Conservation (phyloP, 1,140 invertebrate genomes). For the Drosophila lacteicornis region DNA sequence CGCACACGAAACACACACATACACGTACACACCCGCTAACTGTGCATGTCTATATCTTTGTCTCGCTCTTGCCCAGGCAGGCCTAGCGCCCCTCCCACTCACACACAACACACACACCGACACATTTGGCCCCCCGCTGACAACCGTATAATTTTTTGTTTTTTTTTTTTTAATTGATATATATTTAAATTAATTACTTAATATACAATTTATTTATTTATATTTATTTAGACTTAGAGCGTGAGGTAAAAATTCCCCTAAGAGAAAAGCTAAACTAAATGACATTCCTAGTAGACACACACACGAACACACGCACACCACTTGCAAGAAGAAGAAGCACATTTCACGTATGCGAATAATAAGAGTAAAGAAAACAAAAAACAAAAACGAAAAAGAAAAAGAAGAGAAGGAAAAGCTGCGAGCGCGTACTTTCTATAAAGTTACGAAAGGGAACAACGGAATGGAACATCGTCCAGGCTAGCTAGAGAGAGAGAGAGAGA, state of each 20-base stretch:
- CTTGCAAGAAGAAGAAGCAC: slow-evolving; percentile 42
- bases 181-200: slow-evolving; percentile 66
- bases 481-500: slow-evolving; percentile 1
- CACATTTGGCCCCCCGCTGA: slow-evolving; percentile 45
- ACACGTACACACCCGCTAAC: slow-evolving; percentile 29
- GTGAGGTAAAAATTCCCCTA: slow-evolving; percentile 64
- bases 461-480: slow-evolving; percentile 17
- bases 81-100: slow-evolving; percentile 28
- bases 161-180: slow-evolving; percentile 71
- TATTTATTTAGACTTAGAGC: slow-evolving; percentile 78
- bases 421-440: slow-evolving; percentile 83
- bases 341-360: slow-evolving; percentile 58
- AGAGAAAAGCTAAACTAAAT: slow-evolving; percentile 33
- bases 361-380: slow-evolving; percentile 33
- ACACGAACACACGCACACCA: slow-evolving; percentile 5
- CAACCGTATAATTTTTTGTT: slow-evolving; percentile 79
- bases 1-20: slow-evolving; percentile 28
- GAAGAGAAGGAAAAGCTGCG: slow-evolving; percentile 40
- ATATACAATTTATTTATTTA: slow-evolving; percentile 83
- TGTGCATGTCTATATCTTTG: slow-evolving; percentile 41
- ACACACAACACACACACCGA: slow-evolving; percentile 20
- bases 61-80: slow-evolving; percentile 47
- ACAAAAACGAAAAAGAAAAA: slow-evolving; percentile 25
- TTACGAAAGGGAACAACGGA: slow-evolving; percentile 62
- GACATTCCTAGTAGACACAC: slow-evolving; percentile 23